Evolutionary conservation across 1,140 invertebrate species (phyloP), one percentile per base, ranked within the genome.

Genomic region (Platorchestia sp.): DNA sequence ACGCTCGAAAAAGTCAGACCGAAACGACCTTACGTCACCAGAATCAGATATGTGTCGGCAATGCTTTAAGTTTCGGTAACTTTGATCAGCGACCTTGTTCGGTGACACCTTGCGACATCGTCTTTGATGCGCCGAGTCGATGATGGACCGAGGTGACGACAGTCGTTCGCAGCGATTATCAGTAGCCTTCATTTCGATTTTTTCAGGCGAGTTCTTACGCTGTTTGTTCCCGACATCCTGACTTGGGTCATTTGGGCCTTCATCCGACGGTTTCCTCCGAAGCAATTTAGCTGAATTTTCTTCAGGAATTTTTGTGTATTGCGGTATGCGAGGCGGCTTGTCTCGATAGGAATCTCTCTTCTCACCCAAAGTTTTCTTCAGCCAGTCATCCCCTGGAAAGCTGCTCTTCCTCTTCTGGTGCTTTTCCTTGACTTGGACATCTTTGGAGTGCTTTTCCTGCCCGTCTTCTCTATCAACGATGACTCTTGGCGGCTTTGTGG

Each of bases 21-120:
- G 44, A 44, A 45, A 93, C 43, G 91, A 93, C 44, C 91, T 45
- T 22, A 93, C 91, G 45, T 93, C 91, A 47, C 91, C 91, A 45
- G 91, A 93, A 93, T 93, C 91, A 47, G 91, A 93, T n/a, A 93
- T 45, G 91, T 93, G 91, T 36, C 91, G 6, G 45, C 91, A 93
- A 36, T 93, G 91, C 45, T 45, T 44, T 41, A 45, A 44, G 91
- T 93, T 93, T 44, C 45, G 41, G 7, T 27, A 47, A 45, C 45
- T 42, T 42, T 90, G 87, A 90, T 42, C 41, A 45, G 43, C 40
- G 43, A 7, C 36, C 40, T 45, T 44, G 43, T 93, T n/a, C 91
- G 43, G 45, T 42, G 91, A 45, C 43, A 93, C 43, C 43, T 93
- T 47, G 45, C 41, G 43, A 45, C 43, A 45, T 10, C 43, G 43